phyloP scores from a whole-genome alignment of 2,888 invertebrate species.

The Lochmaea capreae region DNA sequence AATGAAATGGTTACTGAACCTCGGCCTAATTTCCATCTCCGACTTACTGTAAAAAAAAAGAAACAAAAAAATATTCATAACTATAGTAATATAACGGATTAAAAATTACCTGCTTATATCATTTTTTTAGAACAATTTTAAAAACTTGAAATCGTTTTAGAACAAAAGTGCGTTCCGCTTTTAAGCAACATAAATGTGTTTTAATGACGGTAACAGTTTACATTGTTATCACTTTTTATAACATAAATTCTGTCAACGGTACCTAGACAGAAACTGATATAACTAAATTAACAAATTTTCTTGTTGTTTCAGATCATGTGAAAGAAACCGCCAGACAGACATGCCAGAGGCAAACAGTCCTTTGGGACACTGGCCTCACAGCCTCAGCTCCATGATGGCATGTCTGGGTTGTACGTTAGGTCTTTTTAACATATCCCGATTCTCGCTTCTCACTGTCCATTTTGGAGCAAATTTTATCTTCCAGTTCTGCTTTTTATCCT shows the following conservation, averaged over 20 bases:
- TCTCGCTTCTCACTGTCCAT: conserved; percentile 83
- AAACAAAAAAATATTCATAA: neutral
- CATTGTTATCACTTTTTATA: too few species aligned
- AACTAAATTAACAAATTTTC: conserved; percentile 10
- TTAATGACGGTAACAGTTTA: neutral
- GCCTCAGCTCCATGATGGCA: conserved; percentile 83
- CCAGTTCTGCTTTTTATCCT: conserved; percentile 86
- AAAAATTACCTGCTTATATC: neutral
- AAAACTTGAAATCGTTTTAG: neutral
- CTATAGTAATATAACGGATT: neutral
- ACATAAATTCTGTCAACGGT: too few species aligned
- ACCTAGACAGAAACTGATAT: too few species aligned
- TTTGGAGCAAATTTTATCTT: conserved; percentile 91
- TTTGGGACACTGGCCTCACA: conserved; percentile 75
- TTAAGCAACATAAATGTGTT: neutral
- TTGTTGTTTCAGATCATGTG: conserved; percentile 67
- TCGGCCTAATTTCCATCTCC: neutral
- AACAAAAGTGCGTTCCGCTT: neutral
- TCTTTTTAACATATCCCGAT: conserved; percentile 84
- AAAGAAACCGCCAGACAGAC: conserved; percentile 64
- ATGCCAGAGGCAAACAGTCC: conserved; percentile 69
- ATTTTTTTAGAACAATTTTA: neutral
- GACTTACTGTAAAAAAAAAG: neutral
- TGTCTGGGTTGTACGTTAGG: conserved; percentile 88
- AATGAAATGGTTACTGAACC: neutral